Evolutionary conservation across 2,888 invertebrate genomes (phyloP), one percentile per base, ranked within the genome.

Genomic region (Pachliopta kotzebuea): DNA sequence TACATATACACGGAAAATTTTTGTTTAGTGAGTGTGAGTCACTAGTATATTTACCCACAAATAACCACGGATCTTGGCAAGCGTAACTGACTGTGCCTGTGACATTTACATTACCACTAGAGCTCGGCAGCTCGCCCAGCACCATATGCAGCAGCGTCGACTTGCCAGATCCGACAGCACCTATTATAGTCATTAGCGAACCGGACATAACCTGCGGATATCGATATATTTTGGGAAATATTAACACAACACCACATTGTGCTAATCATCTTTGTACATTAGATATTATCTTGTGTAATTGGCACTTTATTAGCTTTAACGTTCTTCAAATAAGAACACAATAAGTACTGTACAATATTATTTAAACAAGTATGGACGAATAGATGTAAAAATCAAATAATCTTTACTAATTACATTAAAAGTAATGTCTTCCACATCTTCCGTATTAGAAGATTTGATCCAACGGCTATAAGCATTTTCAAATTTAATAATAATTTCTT

Each of bases 31-130:
- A 21, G 4, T 50, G 21, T n/a, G 18, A 6, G 18, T n/a, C 9
- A 24, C 86, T 72, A n/a, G n/a, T n/a, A n/a, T n/a, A n/a, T n/a
- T n/a, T 74, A 88, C 90, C 94, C 89, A 75, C 93, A 74, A 96
- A 96, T 9, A 96, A 87, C 97, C 98, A 98, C 0, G 98, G 94
- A 72, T 97, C 95, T 77, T 97, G 97, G 50, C 96, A 93, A 0
- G 96, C 95, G 76, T 97, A 98, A 29, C 95, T 95, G 0, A 95
- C 78, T 57, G 85, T 89, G 4, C 97, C 97, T 26, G 88, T 86
- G 0, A 95, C 89, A 21, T 88, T 80, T 20, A 94, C 77, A 26
- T 74, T 93, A 74, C 98, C 97, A 24, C 83, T 78, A 2, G 84
- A 83, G 49, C 95, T 86, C 0, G 95, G 95, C 42, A 98, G 85